Base-by-base conservation (phyloP, 2,113 vertebrate genomes). In the Theristicus caerulescens region DNA sequence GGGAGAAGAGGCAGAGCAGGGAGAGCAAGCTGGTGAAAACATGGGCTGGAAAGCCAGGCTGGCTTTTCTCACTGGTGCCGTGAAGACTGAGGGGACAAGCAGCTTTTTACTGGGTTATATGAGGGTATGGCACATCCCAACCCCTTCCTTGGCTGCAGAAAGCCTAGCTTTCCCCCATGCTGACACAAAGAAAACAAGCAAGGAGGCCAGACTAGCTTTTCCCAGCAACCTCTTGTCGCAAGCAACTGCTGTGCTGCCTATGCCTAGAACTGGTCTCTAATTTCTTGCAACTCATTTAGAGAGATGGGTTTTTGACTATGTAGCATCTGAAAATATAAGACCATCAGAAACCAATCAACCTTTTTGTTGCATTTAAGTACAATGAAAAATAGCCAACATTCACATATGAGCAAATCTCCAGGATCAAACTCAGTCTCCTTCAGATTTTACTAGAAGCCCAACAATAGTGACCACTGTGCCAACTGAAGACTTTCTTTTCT, bases 41-140 rank as follows among this genome's bases (percentile, higher is more conserved):
- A 6, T 0, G 3, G 76, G 20, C 40, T 51, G 52, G 7, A n/a
- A 80, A 76, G 34, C 17, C 2, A 1, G n/a, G 22, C 29, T 73
- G 49, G 13, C 44, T 73, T 21, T 54, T 27, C 15, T 65, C 40
- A 34, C 1, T 57, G 38, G 11, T 46, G 19, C 38, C 16, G 16
- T 36, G 52, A 64, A 31, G 31, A 27, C 31, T 40, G 6, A 49
- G 42, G 25, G 20, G 7, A 67, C n/a, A 64, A 62, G 54, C 4
- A 61, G 46, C 16, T 32, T 34, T 91, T 64, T 67, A 3, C 16
- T 64, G 76, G 57, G n/a, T 76, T 42, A 12, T 58, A 4, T 64
- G 22, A 57, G 26, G 18, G 5, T 31, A 52, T 32, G 16, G 36
- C 22, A 58, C 62, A 80, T 22, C 32, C 31, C 38, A 72, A 10